Evolutionary conservation across 1,140 invertebrate species (phyloP), one percentile per base, ranked within the genome.

Genomic region (Caenorhabditis inopinata): DNA sequence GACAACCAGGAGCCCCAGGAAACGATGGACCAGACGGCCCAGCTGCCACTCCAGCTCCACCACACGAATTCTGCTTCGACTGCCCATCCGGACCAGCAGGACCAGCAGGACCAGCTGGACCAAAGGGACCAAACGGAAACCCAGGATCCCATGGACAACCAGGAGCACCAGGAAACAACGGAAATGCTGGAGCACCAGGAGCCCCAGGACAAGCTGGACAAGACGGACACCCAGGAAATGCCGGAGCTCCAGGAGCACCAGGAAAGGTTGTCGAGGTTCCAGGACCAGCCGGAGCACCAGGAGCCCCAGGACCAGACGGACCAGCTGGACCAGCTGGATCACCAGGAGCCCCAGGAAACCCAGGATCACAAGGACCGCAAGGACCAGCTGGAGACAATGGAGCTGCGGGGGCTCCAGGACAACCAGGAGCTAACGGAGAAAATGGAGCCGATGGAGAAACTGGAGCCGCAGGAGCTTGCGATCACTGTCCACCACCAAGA

Each of bases 81-180:
- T 85, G 84, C 82, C 84, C 84, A 23, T 38, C 79, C n/a, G 84
- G 82, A n/a, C 79, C 84, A n/a, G 74, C 82, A 29, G 83, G 82
- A 77, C 76, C 82, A 29, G 46, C 77, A 23, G 82, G 82, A 51
- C 38, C 49, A 29, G 68, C 82, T 46, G 82, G 82, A 78, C 45
- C 79, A 51, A 73, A 78, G 53, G 82, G 78, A 49, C 32, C 53
- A 27, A 47, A 73, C 49, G 78, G 78, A 53, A 73, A 73, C 27
- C 68, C 78, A 23, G 82, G 82, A 62, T 80, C 45, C 58, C 38
- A 80, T 35, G 79, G 82, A 68, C 73, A 68, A 23, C 51, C 75
- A 73, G 82, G 79, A 53, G 62, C 78, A 32, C 79, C 78, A 25
- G 82, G 82, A 58, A 82, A 73, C 76, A 49, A 45, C 45, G 78